These are phyloP conservation scores for Sarcophilus harrisii DNA, from an alignment of 2,797 vertebrate species.

Conservation along the genomic window DNA sequence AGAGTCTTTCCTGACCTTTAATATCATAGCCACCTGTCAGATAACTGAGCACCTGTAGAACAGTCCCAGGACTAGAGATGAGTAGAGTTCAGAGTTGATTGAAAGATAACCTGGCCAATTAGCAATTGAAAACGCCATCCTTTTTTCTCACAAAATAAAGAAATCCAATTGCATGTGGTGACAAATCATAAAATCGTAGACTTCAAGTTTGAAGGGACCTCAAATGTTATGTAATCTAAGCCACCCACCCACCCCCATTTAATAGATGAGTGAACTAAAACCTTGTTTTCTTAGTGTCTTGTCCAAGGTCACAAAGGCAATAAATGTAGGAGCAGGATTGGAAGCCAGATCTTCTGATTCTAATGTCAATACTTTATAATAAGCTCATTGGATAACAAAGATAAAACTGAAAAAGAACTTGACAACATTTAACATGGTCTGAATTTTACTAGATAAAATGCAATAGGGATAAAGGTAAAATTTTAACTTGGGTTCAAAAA, in stretches of 20 bases:
- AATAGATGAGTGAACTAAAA: conserved; percentile 4
- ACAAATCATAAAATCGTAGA: no score
- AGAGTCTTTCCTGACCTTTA: conserved; percentile 67
- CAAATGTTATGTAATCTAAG: background rate
- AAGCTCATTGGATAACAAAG: no score
- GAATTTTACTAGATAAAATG: no score
- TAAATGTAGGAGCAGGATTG: background rate
- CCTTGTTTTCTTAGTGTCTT: background rate
- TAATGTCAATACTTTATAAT: background rate
- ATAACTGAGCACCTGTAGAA: conserved; percentile 28
- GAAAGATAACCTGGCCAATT: background rate
- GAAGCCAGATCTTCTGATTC: background rate
- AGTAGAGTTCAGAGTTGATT: background rate
- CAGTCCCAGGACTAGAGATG: background rate
- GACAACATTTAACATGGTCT: no score
- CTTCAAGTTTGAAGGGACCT: no score
- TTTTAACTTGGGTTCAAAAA: no score
- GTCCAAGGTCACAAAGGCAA: conserved; percentile 18
- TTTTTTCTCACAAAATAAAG: background rate
- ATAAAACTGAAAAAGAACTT: no score
- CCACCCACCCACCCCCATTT: background rate
- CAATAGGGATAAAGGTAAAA: no score
- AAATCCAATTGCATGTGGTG: no score
- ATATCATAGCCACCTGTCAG: conserved; percentile 49
- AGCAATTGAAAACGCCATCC: background rate